phyloP scores from a whole-genome alignment of 2,888 invertebrate genomes.

The Drosophila infuscata region DNA sequence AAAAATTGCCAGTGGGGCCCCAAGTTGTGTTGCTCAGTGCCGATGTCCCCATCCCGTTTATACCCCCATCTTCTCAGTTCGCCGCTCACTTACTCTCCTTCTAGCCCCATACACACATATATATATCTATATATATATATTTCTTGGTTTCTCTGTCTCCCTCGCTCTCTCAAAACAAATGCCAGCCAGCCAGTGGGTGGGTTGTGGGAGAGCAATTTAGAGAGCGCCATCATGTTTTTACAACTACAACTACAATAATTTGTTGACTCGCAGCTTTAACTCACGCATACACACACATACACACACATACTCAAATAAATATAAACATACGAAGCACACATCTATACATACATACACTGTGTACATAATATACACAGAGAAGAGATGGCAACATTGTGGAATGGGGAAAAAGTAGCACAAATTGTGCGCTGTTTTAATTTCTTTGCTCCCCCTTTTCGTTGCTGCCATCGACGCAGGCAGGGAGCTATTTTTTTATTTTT shows the following conservation, averaged over 20 bases:
- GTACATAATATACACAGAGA: conserved; percentile 35
- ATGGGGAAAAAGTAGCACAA: conserved; percentile 81
- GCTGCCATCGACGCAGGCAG: conserved; percentile 13
- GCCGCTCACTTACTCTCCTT: conserved; percentile 28
- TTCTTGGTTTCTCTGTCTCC: conserved; percentile 10
- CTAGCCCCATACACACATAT: conserved; percentile 1
- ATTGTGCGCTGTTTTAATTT: conserved; percentile 82
- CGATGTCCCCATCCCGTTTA: conserved; percentile 47
- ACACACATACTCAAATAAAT: conserved; percentile 10
- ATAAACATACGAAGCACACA: conserved; percentile 19
- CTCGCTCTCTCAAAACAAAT: conserved; percentile 50
- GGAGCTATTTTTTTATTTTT: conserved; percentile 41
- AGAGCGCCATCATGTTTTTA: conserved; percentile 69
- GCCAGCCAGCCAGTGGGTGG: conserved; percentile 72
- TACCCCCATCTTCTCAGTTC: conserved; percentile 19
- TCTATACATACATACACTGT: conserved; percentile 29
- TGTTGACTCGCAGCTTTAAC: conserved; percentile 63
- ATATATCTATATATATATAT: not conserved
- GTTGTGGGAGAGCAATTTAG: conserved; percentile 55
- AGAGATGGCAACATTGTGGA: conserved; percentile 68
- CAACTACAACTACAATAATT: conserved; percentile 68
- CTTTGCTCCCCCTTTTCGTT: conserved; percentile 49
- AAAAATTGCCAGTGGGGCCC: conserved; percentile 38
- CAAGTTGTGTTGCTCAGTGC: conserved; percentile 54
- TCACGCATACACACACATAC: conserved; percentile 28